phyloP scores from a whole-genome alignment of 2,888 invertebrate species.

The Epirrhoe tristata region DNA sequence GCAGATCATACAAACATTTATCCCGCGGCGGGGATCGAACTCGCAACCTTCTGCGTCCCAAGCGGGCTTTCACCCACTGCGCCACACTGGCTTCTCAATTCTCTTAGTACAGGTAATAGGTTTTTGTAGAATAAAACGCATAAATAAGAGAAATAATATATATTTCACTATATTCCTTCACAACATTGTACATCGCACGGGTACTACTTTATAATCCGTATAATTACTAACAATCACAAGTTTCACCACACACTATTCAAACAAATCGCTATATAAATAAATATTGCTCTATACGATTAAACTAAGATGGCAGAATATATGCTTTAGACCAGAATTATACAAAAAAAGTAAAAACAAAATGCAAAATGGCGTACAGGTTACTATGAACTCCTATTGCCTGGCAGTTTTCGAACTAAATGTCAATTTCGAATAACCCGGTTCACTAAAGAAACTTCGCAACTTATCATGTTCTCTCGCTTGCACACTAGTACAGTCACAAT shows the following conservation, averaged over 20 bases:
- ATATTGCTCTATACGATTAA: constrained; percentile 58
- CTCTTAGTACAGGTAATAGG: too few species aligned
- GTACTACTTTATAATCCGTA: constrained; percentile 54
- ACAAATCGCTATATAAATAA: constrained; percentile 65
- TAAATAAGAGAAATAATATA: constrained; percentile 79
- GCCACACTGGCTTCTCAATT: too few species aligned
- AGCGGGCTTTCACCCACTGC: too few species aligned
- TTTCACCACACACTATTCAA: constrained; percentile 50
- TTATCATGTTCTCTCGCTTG: too few species aligned
- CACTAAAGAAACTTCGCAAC: too few species aligned
- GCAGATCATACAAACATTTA: too few species aligned
- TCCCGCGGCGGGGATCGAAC: too few species aligned
- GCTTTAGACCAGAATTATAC: constrained; percentile 9
- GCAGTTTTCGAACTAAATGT: too few species aligned
- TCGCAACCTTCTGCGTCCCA: too few species aligned
- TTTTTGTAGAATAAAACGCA: constrained; percentile 54
- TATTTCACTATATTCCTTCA: constrained; percentile 79
- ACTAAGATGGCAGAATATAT: constrained; percentile 31
- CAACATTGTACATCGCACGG: constrained; percentile 66
- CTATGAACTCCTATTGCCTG: too few species aligned
- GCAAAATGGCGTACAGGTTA: constrained; percentile 18
- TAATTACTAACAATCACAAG: constrained; percentile 53
- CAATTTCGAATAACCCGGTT: too few species aligned
- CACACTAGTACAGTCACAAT: too few species aligned
- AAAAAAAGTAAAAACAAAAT: constrained; percentile 8